Evolutionary conservation across 2,888 invertebrate species (phyloP).

Genomic region (Pachliopta kotzebuea): DNA sequence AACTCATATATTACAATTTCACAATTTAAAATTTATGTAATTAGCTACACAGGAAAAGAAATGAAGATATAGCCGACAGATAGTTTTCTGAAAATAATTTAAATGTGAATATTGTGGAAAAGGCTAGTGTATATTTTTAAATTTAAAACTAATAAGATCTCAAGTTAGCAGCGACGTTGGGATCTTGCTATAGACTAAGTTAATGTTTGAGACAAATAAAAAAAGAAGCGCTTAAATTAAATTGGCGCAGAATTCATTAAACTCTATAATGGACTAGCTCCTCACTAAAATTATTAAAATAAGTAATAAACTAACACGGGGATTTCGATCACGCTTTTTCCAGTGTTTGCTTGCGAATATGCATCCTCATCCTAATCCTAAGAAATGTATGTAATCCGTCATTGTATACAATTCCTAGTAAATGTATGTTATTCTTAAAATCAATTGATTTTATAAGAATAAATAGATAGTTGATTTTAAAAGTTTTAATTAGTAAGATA

Average conservation of each 20-base stretch:
- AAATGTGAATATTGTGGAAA: not conserved
- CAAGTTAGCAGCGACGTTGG: conserved; percentile 18
- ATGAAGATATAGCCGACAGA: no score
- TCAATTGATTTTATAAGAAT: no score
- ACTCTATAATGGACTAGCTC: conserved; percentile 71
- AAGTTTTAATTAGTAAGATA: no score
- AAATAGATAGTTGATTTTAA: no score
- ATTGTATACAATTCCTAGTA: no score
- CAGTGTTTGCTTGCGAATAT: not conserved
- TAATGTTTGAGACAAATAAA: conserved; percentile 50
- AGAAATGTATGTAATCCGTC: no score
- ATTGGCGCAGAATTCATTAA: conserved; percentile 62
- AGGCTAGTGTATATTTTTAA: not conserved
- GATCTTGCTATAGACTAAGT: conserved; percentile 40
- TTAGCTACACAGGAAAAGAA: not conserved
- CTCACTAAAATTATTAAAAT: conserved; percentile 55
- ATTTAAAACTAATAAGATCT: conserved; percentile 22
- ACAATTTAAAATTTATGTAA: not conserved
- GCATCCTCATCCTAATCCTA: no score
- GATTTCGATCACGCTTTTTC: conserved; percentile 20
- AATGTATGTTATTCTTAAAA: no score
- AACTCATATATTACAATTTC: no score
- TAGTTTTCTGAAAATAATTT: not conserved
- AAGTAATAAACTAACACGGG: conserved; percentile 30
- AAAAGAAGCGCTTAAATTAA: conserved; percentile 46